A percentile compares a stretch with the other conserved stretches of the same genome.
Conservation (phyloP, 2,113 vertebrate genomes). For the Scomber colias region DNA sequence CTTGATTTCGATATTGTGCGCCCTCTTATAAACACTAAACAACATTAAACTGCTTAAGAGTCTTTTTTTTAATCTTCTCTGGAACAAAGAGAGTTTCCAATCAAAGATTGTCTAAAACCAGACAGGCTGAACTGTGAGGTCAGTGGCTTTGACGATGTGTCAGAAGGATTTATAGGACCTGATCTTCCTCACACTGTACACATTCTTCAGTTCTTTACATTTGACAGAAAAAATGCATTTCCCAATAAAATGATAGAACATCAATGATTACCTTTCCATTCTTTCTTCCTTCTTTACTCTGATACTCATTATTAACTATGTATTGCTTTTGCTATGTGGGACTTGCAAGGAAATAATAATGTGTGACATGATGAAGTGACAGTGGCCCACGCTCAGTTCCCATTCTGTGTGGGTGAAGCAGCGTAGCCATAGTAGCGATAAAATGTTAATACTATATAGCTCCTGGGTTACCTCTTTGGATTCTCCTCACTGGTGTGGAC, state of each 20-base stretch:
- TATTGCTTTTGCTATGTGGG: constrained; percentile 54
- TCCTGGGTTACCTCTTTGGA: constrained; percentile 71
- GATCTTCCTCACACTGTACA: constrained; percentile 22
- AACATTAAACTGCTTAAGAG: constrained; percentile 32
- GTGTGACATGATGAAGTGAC: constrained; percentile 76
- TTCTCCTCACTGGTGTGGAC: constrained; percentile 68
- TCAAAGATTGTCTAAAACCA: constrained; percentile 40
- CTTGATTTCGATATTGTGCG: constrained; percentile 6
- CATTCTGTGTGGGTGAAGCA: constrained; percentile 60
- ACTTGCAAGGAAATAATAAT: constrained; percentile 64
- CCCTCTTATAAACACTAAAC: background rate
- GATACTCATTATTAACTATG: constrained; percentile 61
- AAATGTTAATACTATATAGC: constrained; percentile 75
- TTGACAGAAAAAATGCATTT: constrained; percentile 48
- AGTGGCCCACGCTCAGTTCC: constrained; percentile 43
- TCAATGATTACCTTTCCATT: constrained; percentile 52
- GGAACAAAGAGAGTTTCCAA: constrained; percentile 66
- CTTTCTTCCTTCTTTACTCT: constrained; percentile 19
- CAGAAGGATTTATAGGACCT: constrained; percentile 62
- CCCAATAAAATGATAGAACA: constrained; percentile 40
- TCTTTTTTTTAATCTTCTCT: constrained; percentile 54
- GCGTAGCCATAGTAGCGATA: constrained; percentile 67
- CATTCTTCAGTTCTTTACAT: constrained; percentile 34
- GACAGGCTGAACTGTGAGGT: constrained; percentile 53
- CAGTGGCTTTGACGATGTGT: constrained; percentile 49